Evolutionary conservation across 2,113 vertebrate genomes (phyloP).

Genomic region (Loxodonta africana): DNA sequence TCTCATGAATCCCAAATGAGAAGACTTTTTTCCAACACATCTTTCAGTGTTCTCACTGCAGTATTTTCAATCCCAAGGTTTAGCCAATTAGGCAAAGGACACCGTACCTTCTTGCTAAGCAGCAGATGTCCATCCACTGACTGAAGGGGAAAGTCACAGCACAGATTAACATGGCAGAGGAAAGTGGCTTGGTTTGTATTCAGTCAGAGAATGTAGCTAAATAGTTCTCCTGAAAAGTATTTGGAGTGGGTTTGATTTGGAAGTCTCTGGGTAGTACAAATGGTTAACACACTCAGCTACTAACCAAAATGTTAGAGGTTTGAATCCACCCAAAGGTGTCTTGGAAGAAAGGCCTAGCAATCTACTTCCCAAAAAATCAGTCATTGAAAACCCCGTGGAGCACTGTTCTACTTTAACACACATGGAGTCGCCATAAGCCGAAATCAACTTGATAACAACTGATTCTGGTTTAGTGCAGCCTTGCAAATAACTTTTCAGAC

Average conservation of each 20-base stretch:
- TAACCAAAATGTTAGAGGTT: no score
- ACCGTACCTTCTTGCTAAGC: background rate
- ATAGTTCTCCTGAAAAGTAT: background rate
- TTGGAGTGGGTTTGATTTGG: background rate
- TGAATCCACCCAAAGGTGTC: no score
- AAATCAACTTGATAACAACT: no score
- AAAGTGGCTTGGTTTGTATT: background rate
- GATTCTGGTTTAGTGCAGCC: background rate
- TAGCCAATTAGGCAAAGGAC: background rate
- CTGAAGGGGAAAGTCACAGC: background rate
- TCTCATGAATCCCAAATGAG: background rate
- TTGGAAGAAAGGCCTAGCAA: no score
- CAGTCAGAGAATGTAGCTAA: background rate
- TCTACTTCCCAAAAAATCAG: no score
- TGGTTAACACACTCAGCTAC: background rate
- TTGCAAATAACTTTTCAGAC: slow-evolving; percentile 11
- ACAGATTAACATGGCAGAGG: background rate
- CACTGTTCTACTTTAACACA: no score
- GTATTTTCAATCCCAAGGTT: background rate
- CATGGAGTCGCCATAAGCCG: no score
- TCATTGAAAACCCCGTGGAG: no score
- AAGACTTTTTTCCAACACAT: background rate
- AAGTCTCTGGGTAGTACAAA: background rate
- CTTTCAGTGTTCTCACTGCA: background rate
- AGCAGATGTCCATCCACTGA: background rate